Evolutionary conservation across 2,888 invertebrate species (phyloP).

Genomic region (Syritta pipiens): DNA sequence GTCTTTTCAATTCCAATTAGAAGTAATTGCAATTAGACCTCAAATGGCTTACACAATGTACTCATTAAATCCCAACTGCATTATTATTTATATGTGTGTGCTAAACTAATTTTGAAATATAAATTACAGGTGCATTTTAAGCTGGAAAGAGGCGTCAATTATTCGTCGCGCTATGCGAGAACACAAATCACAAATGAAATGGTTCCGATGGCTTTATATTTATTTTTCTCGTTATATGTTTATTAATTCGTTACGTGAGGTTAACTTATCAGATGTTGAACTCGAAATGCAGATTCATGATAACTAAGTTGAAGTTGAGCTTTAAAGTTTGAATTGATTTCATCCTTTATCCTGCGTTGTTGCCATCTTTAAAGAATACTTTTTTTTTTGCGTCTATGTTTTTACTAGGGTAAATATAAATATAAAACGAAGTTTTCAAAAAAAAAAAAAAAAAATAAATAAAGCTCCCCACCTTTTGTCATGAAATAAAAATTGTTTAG

Average conservation of each 20-base stretch:
- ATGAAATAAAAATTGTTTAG: conserved; percentile 65
- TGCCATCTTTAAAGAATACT: conserved; percentile 27
- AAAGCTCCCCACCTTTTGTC: conserved; percentile 67
- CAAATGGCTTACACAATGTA: too few species aligned
- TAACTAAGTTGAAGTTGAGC: conserved; percentile 70
- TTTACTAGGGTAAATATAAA: conserved; percentile 30
- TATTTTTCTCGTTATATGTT: conserved; percentile 93
- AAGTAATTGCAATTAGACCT: too few species aligned
- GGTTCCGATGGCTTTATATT: conserved; percentile 95
- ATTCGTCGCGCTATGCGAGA: conserved; percentile 89
- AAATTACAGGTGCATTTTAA: conserved; percentile 83
- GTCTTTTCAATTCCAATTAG: too few species aligned
- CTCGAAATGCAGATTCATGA: conserved; percentile 86
- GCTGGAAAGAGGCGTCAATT: conserved; percentile 82
- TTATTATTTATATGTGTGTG: not conserved
- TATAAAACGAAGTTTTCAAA: conserved; percentile 12
- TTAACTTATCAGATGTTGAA: conserved; percentile 87
- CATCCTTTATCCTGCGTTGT: conserved; percentile 48
- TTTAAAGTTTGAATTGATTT: conserved; percentile 44
- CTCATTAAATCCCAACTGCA: not conserved
- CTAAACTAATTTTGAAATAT: too few species aligned
- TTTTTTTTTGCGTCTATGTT: conserved; percentile 12
- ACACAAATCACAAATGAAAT: conserved; percentile 95
- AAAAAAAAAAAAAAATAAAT: conserved; percentile 29
- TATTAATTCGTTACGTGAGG: conserved; percentile 91